Evolutionary conservation across 2,797 vertebrate species (phyloP), one percentile per base, ranked within the genome.

Genomic region (Danio aesculapii): DNA sequence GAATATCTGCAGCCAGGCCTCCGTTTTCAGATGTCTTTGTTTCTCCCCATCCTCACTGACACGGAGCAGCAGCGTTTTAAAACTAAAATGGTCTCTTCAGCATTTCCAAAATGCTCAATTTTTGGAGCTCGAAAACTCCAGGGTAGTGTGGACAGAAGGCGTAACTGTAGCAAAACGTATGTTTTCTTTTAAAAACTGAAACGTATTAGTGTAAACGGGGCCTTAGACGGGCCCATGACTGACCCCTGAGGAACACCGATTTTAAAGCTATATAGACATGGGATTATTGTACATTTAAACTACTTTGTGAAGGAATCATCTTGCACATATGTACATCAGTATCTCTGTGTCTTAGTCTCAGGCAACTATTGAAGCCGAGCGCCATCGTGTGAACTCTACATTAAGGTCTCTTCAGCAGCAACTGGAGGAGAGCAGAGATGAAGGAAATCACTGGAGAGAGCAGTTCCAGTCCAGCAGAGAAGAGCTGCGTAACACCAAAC

Each of bases 381-480:
- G 93, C 44, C 91, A 96, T 88, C 96, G 96, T 19, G 94, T 98
- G 41, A 96, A 95, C 46, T 8, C 92, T 0, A 90, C 95, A 0
- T 91, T 99, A 43, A 93, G 96, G 47, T 93, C 92, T 17, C 89
- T 99, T 6, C 97, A 97, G 91, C 92, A 92, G 84, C 96, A 99
- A 92, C 87, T 99, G 84, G 96, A 97, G 67, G 97, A 98, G 87
- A 96, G 95, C 62, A 88, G 92, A 0, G 98, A 99, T 46, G 97
- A 99, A 89, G 95, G 93, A 0, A 87, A 87, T 81, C 98, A 99
- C 87, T 99, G 97, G 98, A 95, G 95, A 92, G 96, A 90, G 90
- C 94, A 97, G 95, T 97, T 97, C 87, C 97, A 98, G 88, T 84
- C 92, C 82, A 94, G 94, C 86, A 96, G 96, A 82, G 97, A 98